Conservation (phyloP, 2,797 vertebrate species). For the Enteromius trimaculatus region DNA sequence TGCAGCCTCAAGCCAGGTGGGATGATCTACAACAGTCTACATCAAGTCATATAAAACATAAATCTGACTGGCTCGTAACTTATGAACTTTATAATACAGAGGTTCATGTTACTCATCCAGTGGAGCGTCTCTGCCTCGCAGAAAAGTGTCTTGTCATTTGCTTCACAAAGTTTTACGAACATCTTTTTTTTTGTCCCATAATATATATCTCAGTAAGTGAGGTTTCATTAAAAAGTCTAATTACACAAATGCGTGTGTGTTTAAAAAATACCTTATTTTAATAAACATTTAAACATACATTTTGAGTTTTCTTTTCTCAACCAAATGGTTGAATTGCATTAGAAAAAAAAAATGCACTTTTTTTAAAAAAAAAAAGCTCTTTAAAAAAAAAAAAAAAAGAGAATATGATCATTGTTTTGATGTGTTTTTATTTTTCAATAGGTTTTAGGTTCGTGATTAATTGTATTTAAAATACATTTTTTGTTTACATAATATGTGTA, state of each 20-base stretch:
- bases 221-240: not conserved
- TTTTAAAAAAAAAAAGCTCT: too few relatives aligned
- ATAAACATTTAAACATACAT: not conserved
- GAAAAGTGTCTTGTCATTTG: not conserved
- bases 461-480: too few relatives aligned
- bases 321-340: not conserved
- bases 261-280: not conserved
- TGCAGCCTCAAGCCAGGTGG: slow-evolving; percentile 61
- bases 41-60: slow-evolving; percentile 44
- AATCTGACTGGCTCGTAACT: slow-evolving; percentile 58
- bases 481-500: too few relatives aligned
- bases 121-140: not conserved
- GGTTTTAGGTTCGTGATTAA: too few relatives aligned
- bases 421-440: too few relatives aligned
- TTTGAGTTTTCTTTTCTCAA: not conserved
- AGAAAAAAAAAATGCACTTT: too few relatives aligned
- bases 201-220: not conserved
- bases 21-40: slow-evolving; percentile 66
- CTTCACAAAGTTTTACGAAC: not conserved
- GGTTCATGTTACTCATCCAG: slow-evolving; percentile 25
- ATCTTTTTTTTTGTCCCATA: too few relatives aligned
- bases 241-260: not conserved
- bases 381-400: too few relatives aligned
- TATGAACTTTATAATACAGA: slow-evolving; percentile 31
- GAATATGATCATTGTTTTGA: too few relatives aligned